phyloP scores from a whole-genome alignment of 1,140 invertebrate genomes.

The Drosophila ambigua region DNA sequence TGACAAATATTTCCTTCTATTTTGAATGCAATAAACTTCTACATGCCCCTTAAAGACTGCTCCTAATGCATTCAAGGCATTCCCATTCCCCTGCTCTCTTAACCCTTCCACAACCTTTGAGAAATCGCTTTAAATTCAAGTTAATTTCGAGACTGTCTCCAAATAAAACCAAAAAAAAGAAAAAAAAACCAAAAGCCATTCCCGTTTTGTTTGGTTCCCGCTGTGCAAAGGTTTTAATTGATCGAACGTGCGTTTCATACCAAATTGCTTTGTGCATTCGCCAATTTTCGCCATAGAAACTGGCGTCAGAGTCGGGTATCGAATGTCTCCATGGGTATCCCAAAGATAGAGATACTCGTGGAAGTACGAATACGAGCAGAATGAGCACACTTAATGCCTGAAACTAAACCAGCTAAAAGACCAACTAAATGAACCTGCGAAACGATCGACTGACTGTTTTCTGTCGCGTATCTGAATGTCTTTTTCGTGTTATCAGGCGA shows the following conservation, averaged over 20 bases:
- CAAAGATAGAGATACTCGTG: conserved; percentile 42
- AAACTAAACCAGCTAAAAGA: conserved; percentile 20
- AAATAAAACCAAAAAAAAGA: no score
- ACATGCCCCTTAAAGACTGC: no score
- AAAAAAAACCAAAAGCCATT: conserved; percentile 8
- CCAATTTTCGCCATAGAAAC: conserved; percentile 50
- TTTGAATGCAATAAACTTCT: no score
- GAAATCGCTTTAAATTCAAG: conserved; percentile 25
- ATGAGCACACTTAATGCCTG: conserved; percentile 39
- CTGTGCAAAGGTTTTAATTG: conserved; percentile 74
- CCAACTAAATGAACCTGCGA: conserved; percentile 34
- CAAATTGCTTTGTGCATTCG: conserved; percentile 50
- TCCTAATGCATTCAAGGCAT: not conserved
- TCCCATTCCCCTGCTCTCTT: not conserved
- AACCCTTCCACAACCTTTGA: conserved; percentile 28
- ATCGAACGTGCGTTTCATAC: conserved; percentile 73
- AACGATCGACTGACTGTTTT: conserved; percentile 3
- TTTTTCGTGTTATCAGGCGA: conserved; percentile 70
- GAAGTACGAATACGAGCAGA: not conserved
- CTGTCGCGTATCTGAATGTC: conserved; percentile 54
- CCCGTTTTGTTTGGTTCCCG: conserved; percentile 27
- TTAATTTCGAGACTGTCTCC: conserved; percentile 5
- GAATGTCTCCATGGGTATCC: conserved; percentile 38
- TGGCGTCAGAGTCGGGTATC: not conserved
- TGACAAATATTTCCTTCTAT: no score